A percentile compares a stretch with the other conserved stretches of the same genome.
These are phyloP conservation scores for Abramis brama DNA, from an alignment of 2,113 vertebrate genomes.

Conservation along the genomic window DNA sequence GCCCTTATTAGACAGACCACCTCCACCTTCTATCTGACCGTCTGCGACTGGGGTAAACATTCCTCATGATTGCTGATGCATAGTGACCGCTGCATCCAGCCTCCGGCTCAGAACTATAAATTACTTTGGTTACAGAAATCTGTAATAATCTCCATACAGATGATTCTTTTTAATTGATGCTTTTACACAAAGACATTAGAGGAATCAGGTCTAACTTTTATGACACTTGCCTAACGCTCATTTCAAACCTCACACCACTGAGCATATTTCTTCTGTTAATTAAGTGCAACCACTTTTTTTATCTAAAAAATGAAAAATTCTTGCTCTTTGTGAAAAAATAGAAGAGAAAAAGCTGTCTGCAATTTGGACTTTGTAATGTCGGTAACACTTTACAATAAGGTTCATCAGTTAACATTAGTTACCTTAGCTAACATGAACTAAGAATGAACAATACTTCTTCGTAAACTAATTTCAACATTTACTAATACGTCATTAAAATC, in stretches of 20 bases:
- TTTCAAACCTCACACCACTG: conserved; percentile 12
- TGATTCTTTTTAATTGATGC: conserved; percentile 7
- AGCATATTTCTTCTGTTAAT: conserved; percentile 40
- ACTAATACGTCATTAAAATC: too few species aligned
- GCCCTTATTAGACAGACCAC: conserved; percentile 64
- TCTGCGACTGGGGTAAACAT: conserved; percentile 64
- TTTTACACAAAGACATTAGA: conserved; percentile 51
- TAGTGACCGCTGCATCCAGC: conserved; percentile 72
- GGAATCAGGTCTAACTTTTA: conserved; percentile 35
- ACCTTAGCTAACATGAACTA: too few species aligned
- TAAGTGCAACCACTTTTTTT: conserved; percentile 34
- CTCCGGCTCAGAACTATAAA: conserved; percentile 66
- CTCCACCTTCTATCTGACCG: conserved; percentile 61
- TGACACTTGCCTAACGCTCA: conserved; percentile 8
- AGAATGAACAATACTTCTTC: too few species aligned
- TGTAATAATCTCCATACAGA: neutral
- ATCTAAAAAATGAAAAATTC: neutral
- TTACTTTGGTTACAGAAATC: neutral
- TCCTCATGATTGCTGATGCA: conserved; percentile 76
- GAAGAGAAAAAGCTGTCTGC: neutral
- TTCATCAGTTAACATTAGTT: too few species aligned
- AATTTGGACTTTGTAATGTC: neutral
- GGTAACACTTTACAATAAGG: too few species aligned
- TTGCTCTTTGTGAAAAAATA: neutral
- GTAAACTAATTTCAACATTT: too few species aligned